A percentile compares a stretch with the other conserved stretches of the same genome.
phyloP scores from a whole-genome alignment of 2,113 vertebrate genomes.

The Cynoglossus semilaevis region DNA sequence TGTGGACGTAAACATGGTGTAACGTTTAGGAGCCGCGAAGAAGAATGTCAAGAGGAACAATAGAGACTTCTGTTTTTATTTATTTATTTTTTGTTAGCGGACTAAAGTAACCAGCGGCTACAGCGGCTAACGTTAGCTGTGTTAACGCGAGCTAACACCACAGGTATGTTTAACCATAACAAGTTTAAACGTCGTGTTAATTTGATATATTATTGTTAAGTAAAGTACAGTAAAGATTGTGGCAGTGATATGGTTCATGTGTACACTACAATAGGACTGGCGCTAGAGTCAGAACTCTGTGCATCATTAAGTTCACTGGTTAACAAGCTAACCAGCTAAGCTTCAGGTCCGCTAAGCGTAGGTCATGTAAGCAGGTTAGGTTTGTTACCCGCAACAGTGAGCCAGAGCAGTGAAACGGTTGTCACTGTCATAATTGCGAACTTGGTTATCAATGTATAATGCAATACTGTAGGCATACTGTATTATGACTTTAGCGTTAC shows the following conservation, averaged over 20 bases:
- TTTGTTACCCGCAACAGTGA: no score
- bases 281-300: neutral
- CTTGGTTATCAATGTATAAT: no score
- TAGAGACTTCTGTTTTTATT: conserved; percentile 51
- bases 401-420: no score
- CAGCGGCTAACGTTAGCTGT: conserved; percentile 57
- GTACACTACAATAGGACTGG: neutral
- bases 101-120: conserved; percentile 57
- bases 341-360: conserved; percentile 15
- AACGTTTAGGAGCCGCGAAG: conserved; percentile 10
- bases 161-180: conserved; percentile 27
- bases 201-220: conserved; percentile 5
- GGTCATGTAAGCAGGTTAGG: neutral
- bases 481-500: no score
- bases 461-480: no score
- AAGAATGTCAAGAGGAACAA: conserved; percentile 59
- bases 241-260: neutral
- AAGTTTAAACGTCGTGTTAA: neutral
- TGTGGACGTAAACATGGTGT: conserved; percentile 32
- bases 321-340: conserved; percentile 40
- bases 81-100: conserved; percentile 13
- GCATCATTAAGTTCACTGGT: conserved; percentile 4
- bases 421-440: no score
- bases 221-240: no score
- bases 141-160: conserved; percentile 39